These are phyloP conservation scores for Galeruca laticollis DNA, from an alignment of 2,888 invertebrate genomes.

Conservation along the genomic window DNA sequence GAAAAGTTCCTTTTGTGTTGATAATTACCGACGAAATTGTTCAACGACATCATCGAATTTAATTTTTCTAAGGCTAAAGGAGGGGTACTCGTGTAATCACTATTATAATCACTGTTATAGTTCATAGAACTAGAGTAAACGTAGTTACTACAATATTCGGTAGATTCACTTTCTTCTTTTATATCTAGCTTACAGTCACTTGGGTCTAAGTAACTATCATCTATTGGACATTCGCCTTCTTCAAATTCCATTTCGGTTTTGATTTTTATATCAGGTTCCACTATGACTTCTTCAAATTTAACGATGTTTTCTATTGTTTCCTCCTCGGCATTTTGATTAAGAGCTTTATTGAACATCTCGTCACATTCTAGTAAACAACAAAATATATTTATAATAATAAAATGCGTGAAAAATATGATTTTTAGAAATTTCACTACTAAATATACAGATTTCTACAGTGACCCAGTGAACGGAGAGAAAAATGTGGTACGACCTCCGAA, in stretches of 20 bases:
- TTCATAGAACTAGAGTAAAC: constrained; percentile 27
- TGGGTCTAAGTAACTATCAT: constrained; percentile 33
- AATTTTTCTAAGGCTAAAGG: constrained; percentile 34
- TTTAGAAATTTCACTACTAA: neutral
- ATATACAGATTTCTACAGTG: no score
- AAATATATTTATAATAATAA: neutral
- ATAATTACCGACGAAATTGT: constrained; percentile 55
- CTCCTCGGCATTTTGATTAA: constrained; percentile 32
- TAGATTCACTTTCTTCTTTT: constrained; percentile 36
- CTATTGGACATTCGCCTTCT: constrained; percentile 37
- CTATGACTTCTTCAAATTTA: constrained; percentile 60
- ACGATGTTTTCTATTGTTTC: constrained; percentile 44
- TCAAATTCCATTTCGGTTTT: constrained; percentile 53
- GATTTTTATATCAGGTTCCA: constrained; percentile 61
- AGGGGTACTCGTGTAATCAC: constrained; percentile 34
- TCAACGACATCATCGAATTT: constrained; percentile 54
- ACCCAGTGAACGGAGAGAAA: no score
- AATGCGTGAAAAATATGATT: neutral
- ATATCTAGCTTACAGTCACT: constrained; percentile 47
- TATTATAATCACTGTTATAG: constrained; percentile 23
- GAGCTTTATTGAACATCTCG: constrained; percentile 51
- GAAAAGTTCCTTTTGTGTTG: constrained; percentile 54
- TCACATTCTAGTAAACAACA: constrained; percentile 37
- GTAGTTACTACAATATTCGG: constrained; percentile 16
- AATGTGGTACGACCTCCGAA: no score